These are phyloP conservation scores for Champsocephalus esox DNA, from an alignment of 2,797 vertebrate genomes.

Conservation along the genomic window DNA sequence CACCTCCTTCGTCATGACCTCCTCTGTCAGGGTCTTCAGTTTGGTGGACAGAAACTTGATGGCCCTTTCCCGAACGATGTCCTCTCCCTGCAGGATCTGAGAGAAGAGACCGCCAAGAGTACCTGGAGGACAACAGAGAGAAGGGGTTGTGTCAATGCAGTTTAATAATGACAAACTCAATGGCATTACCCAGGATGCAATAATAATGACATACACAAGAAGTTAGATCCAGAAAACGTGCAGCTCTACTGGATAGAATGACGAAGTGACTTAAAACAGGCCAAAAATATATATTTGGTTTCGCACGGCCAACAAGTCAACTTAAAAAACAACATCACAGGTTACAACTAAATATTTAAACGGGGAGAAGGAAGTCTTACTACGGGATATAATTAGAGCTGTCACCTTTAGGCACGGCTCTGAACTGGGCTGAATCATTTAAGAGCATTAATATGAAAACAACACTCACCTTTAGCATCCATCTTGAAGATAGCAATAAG, in stretches of 20 bases:
- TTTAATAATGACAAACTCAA: background rate
- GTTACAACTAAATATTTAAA: background rate
- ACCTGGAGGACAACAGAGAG: constrained; percentile 74
- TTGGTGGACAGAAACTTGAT: constrained; percentile 97
- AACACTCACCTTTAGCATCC: constrained; percentile 92
- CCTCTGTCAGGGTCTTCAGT: constrained; percentile 93
- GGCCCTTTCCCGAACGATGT: constrained; percentile 95
- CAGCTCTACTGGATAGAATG: background rate
- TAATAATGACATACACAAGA: background rate
- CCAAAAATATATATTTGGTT: background rate
- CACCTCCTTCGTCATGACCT: constrained; percentile 96
- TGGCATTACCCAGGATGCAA: background rate
- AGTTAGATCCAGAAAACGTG: background rate
- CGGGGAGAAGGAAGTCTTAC: background rate
- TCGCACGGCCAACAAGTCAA: background rate
- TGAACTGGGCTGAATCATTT: background rate
- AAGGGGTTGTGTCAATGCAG: background rate
- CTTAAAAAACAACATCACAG: background rate
- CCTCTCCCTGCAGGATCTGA: constrained; percentile 98
- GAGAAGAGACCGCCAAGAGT: constrained; percentile 96
- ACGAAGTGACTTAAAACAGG: background rate
- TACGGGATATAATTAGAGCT: background rate
- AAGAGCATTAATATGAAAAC: background rate
- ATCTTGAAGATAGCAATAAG: constrained; percentile 98
- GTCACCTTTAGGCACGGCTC: background rate